Percentiles rank a stretch among this genome's conserved stretches.
phyloP scores from a whole-genome alignment of 2,113 vertebrate species.

The Lontra canadensis region DNA sequence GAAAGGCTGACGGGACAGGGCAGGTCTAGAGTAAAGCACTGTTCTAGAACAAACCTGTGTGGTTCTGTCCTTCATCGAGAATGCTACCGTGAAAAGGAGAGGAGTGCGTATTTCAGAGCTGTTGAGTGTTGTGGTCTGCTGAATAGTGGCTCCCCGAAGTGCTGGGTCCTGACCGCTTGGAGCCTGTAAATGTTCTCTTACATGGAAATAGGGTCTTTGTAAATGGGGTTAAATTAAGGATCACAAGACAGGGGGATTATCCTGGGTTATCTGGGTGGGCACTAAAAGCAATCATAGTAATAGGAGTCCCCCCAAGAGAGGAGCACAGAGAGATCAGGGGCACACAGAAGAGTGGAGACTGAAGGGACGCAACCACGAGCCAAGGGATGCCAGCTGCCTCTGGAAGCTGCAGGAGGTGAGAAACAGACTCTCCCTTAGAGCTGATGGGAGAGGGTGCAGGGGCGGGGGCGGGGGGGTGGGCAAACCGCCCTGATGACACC shows the following conservation, averaged over 20 bases:
- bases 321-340: background rate
- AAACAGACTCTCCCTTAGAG: background rate
- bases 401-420: background rate
- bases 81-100: rapidly evolving
- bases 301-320: background rate
- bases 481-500: background rate
- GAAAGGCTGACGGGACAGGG: rapidly evolving
- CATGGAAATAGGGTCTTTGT: background rate
- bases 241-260: too few species aligned
- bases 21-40: background rate
- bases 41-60: background rate
- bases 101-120: rapidly evolving
- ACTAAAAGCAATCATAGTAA: too few species aligned
- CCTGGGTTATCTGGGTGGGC: background rate
- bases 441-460: rapidly evolving
- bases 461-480: rapidly evolving
- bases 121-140: rapidly evolving
- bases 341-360: background rate
- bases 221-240: background rate
- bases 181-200: background rate
- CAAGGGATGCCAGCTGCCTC: rapidly evolving
- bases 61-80: rapidly evolving
- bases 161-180: too few species aligned
- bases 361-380: rapidly evolving
- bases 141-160: background rate